Evolutionary conservation across 1,140 invertebrate genomes (phyloP).

Genomic region (Heliconius hewitsoni): DNA sequence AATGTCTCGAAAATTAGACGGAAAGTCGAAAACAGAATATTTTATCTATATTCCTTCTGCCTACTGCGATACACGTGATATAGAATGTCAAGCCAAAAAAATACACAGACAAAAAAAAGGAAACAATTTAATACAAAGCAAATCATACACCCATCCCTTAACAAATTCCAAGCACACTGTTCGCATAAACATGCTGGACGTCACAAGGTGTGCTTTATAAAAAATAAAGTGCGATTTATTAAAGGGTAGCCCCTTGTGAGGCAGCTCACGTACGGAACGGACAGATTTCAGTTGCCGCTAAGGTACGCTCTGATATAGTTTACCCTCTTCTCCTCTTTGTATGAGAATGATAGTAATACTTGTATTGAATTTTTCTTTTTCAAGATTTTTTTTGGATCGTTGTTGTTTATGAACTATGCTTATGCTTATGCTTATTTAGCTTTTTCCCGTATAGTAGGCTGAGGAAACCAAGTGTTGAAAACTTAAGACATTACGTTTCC

Average conservation of each 20-base stretch:
- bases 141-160: conserved; percentile 44
- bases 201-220: conserved; percentile 71
- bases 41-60: too few species aligned
- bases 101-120: background rate
- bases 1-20: too few species aligned
- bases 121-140: conserved; percentile 26
- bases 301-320: conserved; percentile 61
- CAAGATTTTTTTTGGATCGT: background rate
- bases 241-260: conserved; percentile 51
- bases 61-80: too few species aligned
- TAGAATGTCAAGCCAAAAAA: too few species aligned
- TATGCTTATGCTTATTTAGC: too few species aligned
- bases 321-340: conserved; percentile 54
- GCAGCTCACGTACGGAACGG: conserved; percentile 59
- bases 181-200: conserved; percentile 63
- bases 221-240: conserved; percentile 74
- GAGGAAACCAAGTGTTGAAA: too few species aligned
- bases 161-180: conserved; percentile 58
- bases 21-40: too few species aligned
- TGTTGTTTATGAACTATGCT: background rate
- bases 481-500: too few species aligned
- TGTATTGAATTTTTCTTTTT: background rate
- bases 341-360: background rate
- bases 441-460: too few species aligned
- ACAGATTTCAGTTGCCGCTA: conserved; percentile 64